These are phyloP conservation scores for Ammodytes dubius DNA, from an alignment of 2,113 vertebrate genomes.

Conservation along the genomic window DNA sequence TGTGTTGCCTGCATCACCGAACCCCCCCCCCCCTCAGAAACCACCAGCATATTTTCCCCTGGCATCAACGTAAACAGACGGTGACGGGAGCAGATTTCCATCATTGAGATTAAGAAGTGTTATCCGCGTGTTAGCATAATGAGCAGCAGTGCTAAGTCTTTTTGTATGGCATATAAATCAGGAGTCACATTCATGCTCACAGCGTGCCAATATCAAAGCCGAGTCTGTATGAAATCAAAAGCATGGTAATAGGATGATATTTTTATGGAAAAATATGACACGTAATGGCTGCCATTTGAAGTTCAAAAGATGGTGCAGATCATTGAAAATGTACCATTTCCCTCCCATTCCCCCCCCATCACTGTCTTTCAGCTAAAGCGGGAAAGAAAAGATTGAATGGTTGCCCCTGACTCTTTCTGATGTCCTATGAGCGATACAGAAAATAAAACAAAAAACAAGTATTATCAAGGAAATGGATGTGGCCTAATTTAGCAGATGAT, in stretches of 20 bases:
- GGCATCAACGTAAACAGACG: conserved; percentile 48
- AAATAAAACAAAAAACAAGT: background rate
- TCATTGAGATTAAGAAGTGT: conserved; percentile 37
- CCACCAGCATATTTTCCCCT: conserved; percentile 58
- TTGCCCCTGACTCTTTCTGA: conserved; percentile 38
- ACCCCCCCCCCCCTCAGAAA: conserved; percentile 34
- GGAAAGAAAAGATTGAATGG: conserved; percentile 10
- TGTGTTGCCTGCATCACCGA: conserved; percentile 47
- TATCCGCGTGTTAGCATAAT: conserved; percentile 51
- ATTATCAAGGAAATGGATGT: conserved; percentile 30
- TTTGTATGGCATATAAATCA: conserved; percentile 32
- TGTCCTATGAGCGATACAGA: conserved; percentile 36
- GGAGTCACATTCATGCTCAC: conserved; percentile 29
- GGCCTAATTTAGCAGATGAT: conserved; percentile 60
- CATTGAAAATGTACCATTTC: conserved; percentile 48
- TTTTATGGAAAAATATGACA: conserved; percentile 58
- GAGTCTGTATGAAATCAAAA: conserved; percentile 52
- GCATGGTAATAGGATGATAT: conserved; percentile 56
- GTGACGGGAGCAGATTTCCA: conserved; percentile 50
- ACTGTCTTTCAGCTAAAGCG: conserved; percentile 11
- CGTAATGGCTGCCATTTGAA: conserved; percentile 67
- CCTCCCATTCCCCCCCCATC: conserved; percentile 21
- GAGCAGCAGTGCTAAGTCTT: conserved; percentile 10
- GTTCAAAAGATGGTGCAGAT: conserved; percentile 70
- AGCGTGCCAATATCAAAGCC: conserved; percentile 46